These are phyloP conservation scores for Pempheris klunzingeri DNA, from an alignment of 2,797 vertebrate species.

Conservation along the genomic window DNA sequence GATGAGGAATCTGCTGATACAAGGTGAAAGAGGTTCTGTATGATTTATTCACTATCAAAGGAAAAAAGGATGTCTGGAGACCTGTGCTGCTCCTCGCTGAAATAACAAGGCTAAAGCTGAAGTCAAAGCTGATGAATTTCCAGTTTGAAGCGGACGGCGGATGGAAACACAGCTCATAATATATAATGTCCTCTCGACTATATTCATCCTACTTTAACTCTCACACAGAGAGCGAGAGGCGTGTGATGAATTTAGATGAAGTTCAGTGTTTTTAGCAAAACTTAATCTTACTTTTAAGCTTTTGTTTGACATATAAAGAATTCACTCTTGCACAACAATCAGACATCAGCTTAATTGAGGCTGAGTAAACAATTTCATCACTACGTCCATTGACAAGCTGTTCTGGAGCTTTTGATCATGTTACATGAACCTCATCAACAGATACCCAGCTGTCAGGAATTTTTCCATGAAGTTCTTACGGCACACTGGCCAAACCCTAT, in stretches of 20 bases:
- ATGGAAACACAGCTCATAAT: conserved; percentile 24
- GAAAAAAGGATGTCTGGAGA: conserved; percentile 2
- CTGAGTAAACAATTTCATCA: neutral
- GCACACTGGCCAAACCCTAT: no score
- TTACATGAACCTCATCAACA: neutral
- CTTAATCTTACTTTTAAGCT: no score
- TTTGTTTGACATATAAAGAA: neutral
- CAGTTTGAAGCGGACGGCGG: conserved; percentile 1
- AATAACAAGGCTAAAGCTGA: conserved; percentile 33
- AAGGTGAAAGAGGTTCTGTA: conserved; percentile 25
- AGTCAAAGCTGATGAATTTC: conserved; percentile 25
- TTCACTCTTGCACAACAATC: neutral
- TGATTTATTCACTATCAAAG: conserved; percentile 37
- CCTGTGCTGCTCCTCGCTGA: conserved; percentile 19
- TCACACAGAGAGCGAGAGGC: neutral
- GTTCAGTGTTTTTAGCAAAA: no score
- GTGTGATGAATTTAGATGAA: no score
- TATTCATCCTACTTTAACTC: conserved; percentile 8
- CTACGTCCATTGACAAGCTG: no score
- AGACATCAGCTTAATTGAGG: neutral
- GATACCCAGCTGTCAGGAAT: neutral
- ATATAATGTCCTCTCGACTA: conserved; percentile 16
- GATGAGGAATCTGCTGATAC: conserved; percentile 47
- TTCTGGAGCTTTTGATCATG: conserved; percentile 1
- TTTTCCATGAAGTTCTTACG: no score